A percentile compares a stretch with the other conserved stretches of the same genome.
Evolutionary conservation across 1,140 invertebrate genomes (phyloP).

Genomic region (Babylonia areolata): DNA sequence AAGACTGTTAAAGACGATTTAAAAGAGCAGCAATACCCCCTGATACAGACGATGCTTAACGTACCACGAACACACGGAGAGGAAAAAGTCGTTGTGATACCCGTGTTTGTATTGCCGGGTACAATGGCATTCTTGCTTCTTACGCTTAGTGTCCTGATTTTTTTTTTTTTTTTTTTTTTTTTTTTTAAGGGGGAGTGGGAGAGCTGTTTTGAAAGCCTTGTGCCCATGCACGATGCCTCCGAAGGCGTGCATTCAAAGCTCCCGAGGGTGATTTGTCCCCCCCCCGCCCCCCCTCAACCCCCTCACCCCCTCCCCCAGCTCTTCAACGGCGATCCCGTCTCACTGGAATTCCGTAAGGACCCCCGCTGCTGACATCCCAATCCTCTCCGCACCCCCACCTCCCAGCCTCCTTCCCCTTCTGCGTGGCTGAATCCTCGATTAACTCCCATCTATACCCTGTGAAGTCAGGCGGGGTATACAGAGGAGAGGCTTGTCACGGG

Average conservation of each 20-base stretch:
- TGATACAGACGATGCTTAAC: background rate
- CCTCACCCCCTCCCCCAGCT: background rate
- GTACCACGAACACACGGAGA: background rate
- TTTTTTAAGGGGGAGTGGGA: too few species aligned
- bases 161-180: too few species aligned
- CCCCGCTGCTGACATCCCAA: background rate
- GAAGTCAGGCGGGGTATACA: background rate
- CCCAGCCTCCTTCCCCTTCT: background rate
- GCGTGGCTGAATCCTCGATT: constrained; percentile 23
- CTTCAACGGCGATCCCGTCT: background rate
- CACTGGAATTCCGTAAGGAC: background rate
- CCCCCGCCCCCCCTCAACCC: background rate
- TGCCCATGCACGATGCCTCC: background rate
- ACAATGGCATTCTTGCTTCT: background rate
- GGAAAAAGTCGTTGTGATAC: background rate
- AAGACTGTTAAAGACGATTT: background rate
- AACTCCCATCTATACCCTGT: background rate
- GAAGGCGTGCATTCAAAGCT: background rate
- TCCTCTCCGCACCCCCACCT: too few species aligned
- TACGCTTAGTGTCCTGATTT: background rate
- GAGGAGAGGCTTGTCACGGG: background rate
- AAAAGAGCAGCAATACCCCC: background rate
- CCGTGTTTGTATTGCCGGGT: background rate
- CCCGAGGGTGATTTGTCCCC: constrained; percentile 9
- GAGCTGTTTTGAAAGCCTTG: background rate